These are phyloP conservation scores for Amphimallon solstitiale DNA, from an alignment of 2,888 invertebrate species.

Conservation along the genomic window DNA sequence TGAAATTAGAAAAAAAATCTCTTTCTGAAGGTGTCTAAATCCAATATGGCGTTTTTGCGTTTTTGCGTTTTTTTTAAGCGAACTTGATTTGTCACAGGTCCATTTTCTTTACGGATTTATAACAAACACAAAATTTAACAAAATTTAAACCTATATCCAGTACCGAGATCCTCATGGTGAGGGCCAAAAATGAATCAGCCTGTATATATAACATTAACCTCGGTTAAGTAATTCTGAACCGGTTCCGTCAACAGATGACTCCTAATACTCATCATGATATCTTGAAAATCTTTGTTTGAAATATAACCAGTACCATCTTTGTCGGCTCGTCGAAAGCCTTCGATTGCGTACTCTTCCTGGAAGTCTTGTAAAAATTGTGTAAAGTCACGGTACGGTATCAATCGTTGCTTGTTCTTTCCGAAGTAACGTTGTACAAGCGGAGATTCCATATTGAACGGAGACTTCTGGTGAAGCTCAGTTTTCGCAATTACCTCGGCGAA, in stretches of 20 bases:
- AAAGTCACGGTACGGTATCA: conserved; percentile 94
- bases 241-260: conserved; percentile 93
- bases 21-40: too few relatives aligned
- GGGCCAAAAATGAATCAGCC: background rate
- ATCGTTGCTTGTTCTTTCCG: conserved; percentile 90
- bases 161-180: background rate
- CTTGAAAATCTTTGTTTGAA: conserved; percentile 90
- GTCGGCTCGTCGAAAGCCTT: conserved; percentile 94
- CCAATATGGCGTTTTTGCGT: too few relatives aligned
- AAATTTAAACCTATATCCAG: background rate
- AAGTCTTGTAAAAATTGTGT: conserved; percentile 99
- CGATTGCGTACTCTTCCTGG: conserved; percentile 98
- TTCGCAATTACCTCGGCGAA: conserved; percentile 94
- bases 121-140: too few relatives aligned
- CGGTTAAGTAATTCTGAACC: conserved; percentile 89
- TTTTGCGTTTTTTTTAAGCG: too few relatives aligned
- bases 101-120: too few relatives aligned
- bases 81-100: too few relatives aligned
- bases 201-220: conserved; percentile 70
- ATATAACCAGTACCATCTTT: conserved; percentile 91
- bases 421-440: conserved; percentile 96
- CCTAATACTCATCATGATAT: conserved; percentile 95
- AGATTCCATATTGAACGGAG: conserved; percentile 96
- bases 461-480: conserved; percentile 88
- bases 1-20: too few relatives aligned